Conservation (phyloP, 2,888 invertebrate genomes). For the Lasioglossum figueresi region DNA sequence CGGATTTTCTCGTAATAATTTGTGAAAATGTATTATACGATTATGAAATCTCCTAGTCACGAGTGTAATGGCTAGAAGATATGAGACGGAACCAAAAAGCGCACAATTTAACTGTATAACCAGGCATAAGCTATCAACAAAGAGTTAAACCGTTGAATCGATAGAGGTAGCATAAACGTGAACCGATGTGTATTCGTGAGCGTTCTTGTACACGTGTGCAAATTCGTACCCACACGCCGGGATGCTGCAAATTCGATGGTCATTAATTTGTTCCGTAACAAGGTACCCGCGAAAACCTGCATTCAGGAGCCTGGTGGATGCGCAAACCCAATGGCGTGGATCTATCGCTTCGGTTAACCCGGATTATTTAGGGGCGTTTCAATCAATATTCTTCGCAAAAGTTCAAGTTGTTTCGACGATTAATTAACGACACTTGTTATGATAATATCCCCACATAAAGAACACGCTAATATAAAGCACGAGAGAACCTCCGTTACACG, state of each 20-base stretch:
- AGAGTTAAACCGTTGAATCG: constrained; percentile 1
- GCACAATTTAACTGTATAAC: background rate
- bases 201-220: background rate
- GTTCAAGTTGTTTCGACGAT: background rate
- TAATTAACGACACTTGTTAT: background rate
- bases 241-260: constrained; percentile 65
- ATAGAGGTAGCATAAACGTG: background rate
- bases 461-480: background rate
- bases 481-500: background rate
- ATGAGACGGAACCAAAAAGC: background rate
- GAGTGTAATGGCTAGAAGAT: background rate
- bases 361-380: constrained; percentile 52
- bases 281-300: constrained; percentile 65
- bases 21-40: background rate
- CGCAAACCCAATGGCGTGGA: constrained; percentile 57
- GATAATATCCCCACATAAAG: background rate
- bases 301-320: constrained; percentile 61
- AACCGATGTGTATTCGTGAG: background rate
- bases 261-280: constrained; percentile 69
- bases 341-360: constrained; percentile 49
- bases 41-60: background rate
- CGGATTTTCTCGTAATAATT: background rate
- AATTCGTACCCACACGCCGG: constrained; percentile 35
- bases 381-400: constrained; percentile 47
- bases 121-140: background rate